These are phyloP conservation scores for Phymastichus coffea DNA, from an alignment of 1,140 invertebrate genomes.

Conservation along the genomic window DNA sequence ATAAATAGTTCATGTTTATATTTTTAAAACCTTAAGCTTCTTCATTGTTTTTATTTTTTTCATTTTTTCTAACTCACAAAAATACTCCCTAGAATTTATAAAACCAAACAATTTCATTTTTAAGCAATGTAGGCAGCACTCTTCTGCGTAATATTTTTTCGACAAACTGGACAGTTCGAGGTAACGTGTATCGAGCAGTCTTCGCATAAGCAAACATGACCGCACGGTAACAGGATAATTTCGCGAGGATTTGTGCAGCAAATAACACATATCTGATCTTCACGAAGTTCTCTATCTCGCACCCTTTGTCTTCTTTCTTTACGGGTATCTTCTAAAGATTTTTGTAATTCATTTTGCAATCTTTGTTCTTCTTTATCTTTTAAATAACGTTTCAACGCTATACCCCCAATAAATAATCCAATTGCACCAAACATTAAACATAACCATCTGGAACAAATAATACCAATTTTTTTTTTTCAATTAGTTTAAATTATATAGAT, in stretches of 20 bases:
- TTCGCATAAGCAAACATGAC: slow-evolving; percentile 81
- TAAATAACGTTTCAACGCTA: slow-evolving; percentile 66
- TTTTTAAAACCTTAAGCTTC: slow-evolving; percentile 10
- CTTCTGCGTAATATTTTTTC: slow-evolving; percentile 64
- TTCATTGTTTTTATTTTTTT: slow-evolving; percentile 18
- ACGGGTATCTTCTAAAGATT: slow-evolving; percentile 63
- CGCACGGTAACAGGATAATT: slow-evolving; percentile 79
- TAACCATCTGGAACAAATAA: slow-evolving; percentile 58
- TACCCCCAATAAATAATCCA: slow-evolving; percentile 64
- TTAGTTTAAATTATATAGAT: neutral
- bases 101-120: slow-evolving; percentile 16
- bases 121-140: slow-evolving; percentile 68
- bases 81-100: slow-evolving; percentile 17
- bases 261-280: slow-evolving; percentile 74
- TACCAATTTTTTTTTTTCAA: neutral
- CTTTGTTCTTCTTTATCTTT: slow-evolving; percentile 58
- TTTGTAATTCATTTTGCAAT: slow-evolving; percentile 60
- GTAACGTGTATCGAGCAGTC: slow-evolving; percentile 73
- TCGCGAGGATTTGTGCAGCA: slow-evolving; percentile 75
- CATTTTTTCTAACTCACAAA: slow-evolving; percentile 11
- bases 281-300: slow-evolving; percentile 62
- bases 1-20: slow-evolving; percentile 10
- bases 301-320: slow-evolving; percentile 64
- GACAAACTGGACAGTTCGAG: slow-evolving; percentile 71
- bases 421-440: slow-evolving; percentile 68